Conservation (phyloP, 2,113 vertebrate genomes). For the Epinephelus fuscoguttatus region DNA sequence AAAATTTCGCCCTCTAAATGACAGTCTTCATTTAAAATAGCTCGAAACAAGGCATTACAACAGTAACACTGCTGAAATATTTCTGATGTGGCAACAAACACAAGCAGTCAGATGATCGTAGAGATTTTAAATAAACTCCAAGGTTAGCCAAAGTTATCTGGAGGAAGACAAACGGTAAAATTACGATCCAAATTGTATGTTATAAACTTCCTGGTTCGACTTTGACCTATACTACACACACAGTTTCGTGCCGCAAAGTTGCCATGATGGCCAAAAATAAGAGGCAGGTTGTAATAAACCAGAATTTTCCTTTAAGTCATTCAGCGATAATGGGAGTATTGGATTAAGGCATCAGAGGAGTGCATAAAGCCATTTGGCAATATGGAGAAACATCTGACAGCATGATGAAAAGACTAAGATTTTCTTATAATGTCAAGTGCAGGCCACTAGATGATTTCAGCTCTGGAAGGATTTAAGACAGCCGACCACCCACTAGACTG, state of each 20-base stretch:
- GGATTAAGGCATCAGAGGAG: slow-evolving; percentile 30
- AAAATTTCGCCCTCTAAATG: background rate
- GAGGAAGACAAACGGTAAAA: background rate
- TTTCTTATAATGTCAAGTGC: slow-evolving; percentile 59
- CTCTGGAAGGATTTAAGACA: slow-evolving; percentile 53
- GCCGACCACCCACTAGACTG: slow-evolving; percentile 73
- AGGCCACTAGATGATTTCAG: slow-evolving; percentile 64
- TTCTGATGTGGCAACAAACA: background rate
- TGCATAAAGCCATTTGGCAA: slow-evolving; percentile 44
- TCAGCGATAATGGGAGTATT: slow-evolving; percentile 2
- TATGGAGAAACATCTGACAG: slow-evolving; percentile 43
- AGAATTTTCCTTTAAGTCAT: slow-evolving; percentile 32
- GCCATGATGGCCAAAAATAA: slow-evolving; percentile 5
- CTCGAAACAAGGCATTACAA: background rate
- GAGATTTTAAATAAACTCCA: background rate
- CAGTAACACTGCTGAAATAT: background rate
- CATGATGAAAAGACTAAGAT: slow-evolving; percentile 47
- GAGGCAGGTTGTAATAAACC: slow-evolving; percentile 2
- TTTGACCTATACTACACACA: background rate
- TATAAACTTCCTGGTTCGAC: background rate
- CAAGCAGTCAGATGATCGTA: background rate
- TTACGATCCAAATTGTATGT: background rate
- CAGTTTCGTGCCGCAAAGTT: background rate
- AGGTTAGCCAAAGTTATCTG: background rate
- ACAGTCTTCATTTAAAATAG: background rate